Evolutionary conservation across 2,113 vertebrate genomes (phyloP).

Genomic region (Eptesicus fuscus): DNA sequence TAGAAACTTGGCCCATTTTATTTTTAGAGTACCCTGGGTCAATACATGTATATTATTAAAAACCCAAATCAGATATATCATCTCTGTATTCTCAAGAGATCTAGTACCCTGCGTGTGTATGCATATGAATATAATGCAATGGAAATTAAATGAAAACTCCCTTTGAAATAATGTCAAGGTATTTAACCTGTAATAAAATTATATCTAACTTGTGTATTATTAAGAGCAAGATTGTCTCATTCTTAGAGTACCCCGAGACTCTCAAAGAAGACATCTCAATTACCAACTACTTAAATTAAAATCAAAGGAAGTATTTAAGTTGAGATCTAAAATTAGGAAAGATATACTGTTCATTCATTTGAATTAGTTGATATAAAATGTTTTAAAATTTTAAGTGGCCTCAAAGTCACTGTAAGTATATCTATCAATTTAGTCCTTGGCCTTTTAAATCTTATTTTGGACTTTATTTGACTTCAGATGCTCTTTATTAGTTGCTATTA

Average conservation of each 20-base stretch:
- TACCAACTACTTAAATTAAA: neutral
- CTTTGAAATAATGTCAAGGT: slow-evolving; percentile 12
- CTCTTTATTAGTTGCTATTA: neutral
- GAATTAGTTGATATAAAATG: neutral
- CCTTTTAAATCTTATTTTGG: neutral
- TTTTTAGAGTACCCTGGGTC: neutral
- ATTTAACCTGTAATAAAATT: neutral
- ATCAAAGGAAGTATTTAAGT: neutral
- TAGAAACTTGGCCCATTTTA: neutral
- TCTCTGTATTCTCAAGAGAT: neutral
- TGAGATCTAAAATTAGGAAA: neutral
- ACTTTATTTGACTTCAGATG: neutral
- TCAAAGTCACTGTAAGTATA: neutral
- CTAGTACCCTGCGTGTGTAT: neutral
- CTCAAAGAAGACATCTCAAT: neutral
- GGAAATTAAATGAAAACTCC: neutral
- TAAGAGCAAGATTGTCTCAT: neutral
- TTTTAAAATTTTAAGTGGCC: neutral
- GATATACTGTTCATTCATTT: neutral
- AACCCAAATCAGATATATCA: neutral
- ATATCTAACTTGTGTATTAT: neutral
- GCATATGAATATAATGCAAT: neutral
- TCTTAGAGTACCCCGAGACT: neutral
- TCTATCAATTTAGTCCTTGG: neutral
- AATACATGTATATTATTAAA: neutral